phyloP scores from a whole-genome alignment of 2,113 vertebrate genomes.

The Crotophaga sulcirostris region DNA sequence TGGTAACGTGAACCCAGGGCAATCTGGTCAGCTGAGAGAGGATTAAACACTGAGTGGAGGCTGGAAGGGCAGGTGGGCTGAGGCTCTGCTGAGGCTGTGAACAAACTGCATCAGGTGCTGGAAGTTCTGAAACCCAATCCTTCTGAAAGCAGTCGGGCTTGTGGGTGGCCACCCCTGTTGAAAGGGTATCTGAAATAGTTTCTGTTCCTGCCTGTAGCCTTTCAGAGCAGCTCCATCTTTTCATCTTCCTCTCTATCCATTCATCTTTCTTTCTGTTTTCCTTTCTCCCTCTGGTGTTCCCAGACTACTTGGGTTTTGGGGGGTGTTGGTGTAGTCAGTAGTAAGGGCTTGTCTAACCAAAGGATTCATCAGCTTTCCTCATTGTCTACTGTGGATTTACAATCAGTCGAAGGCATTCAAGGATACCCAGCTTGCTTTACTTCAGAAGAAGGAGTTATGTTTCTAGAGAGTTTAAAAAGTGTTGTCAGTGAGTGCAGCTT shows the following conservation, averaged over 20 bases:
- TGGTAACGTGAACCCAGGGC: neutral
- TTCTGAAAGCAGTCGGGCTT: fast-evolving
- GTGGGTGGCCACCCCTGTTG: neutral
- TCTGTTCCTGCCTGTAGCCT: neutral
- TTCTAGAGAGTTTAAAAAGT: neutral
- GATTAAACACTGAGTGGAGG: neutral
- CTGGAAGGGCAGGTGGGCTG: neutral
- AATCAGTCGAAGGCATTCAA: neutral
- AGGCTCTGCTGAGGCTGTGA: neutral
- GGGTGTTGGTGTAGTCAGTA: neutral
- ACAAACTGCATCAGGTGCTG: neutral
- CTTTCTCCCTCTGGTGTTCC: neutral
- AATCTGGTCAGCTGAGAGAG: neutral
- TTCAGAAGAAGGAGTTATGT: neutral
- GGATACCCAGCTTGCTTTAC: neutral
- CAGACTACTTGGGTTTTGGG: neutral
- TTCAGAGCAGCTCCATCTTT: neutral
- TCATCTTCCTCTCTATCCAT: neutral
- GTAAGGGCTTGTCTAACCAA: neutral
- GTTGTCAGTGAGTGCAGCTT: neutral
- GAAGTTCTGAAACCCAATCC: neutral
- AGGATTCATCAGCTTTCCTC: neutral
- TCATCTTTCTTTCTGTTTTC: neutral
- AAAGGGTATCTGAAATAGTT: neutral
- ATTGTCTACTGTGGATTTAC: neutral